phyloP scores from a whole-genome alignment of 2,888 invertebrate species.

The Ophraella communa region DNA sequence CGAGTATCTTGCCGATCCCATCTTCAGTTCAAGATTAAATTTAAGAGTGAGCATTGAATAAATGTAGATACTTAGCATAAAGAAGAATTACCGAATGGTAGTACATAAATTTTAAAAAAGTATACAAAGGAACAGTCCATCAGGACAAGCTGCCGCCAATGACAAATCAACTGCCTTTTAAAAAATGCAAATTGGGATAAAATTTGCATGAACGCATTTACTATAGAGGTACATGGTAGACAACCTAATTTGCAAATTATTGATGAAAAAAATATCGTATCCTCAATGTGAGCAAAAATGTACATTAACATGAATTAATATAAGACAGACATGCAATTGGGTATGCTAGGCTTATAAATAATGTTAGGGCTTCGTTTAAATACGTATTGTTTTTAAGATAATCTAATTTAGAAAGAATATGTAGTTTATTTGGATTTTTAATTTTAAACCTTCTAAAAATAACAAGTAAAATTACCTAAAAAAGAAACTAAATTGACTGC shows the following conservation, averaged over 20 bases:
- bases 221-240: slow-evolving; percentile 15
- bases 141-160: slow-evolving; percentile 20
- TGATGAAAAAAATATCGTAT: slow-evolving; percentile 30
- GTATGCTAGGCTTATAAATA: too few species aligned
- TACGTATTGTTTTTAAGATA: too few species aligned
- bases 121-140: slow-evolving; percentile 20
- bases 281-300: slow-evolving; percentile 27
- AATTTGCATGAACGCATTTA: slow-evolving; percentile 42
- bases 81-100: slow-evolving; percentile 14
- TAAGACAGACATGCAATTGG: background rate
- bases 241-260: slow-evolving; percentile 21
- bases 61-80: slow-evolving; percentile 10
- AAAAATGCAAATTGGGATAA: slow-evolving; percentile 44
- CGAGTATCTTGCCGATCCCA: background rate
- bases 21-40: slow-evolving; percentile 4
- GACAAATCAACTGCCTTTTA: slow-evolving; percentile 25
- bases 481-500: too few species aligned
- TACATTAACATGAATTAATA: slow-evolving; percentile 33
- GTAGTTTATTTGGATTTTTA: too few species aligned
- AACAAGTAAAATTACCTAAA: too few species aligned
- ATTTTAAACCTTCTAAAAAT: too few species aligned
- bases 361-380: too few species aligned
- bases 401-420: too few species aligned
- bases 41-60: background rate
- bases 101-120: slow-evolving; percentile 12